These are phyloP conservation scores for human (Homo sapiens) DNA, from an alignment of 2,113 vertebrate species.

Conservation along the genomic window GRCh38 chrX:30315001-30315500, in stretches of 20 bases:
- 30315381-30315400: not conserved
- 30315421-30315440: not conserved
- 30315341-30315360: not conserved
- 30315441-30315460: not conserved
- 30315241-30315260: not conserved
- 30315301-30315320: not conserved
- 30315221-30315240: not conserved
- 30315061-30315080: not conserved
- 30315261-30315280: not conserved
- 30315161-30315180: not conserved
- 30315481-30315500: not conserved
- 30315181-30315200: not conserved
- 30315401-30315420: not conserved
- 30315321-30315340: not conserved
- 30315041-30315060: not conserved
- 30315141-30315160: no score
- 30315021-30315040: not conserved
- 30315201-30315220: conserved; percentile 8
- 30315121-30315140: no score
- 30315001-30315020: not conserved
- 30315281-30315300: not conserved
- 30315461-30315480: not conserved
- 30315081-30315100: not conserved
- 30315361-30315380: not conserved
- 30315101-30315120: no score